phyloP scores from a whole-genome alignment of 2,888 invertebrate species.

The Chymomyza caudatula region DNA sequence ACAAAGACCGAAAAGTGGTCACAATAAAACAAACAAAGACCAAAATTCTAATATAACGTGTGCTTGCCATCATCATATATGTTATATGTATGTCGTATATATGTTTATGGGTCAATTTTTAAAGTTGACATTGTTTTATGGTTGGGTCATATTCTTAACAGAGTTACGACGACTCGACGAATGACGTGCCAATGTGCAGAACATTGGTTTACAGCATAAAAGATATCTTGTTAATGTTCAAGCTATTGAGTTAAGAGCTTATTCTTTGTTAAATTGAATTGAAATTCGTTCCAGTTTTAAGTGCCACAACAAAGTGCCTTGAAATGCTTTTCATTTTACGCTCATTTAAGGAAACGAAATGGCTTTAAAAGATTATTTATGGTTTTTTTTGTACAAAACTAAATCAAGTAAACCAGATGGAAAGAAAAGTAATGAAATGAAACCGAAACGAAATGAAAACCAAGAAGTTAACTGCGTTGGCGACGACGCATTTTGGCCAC shows the following conservation, averaged over 20 bases:
- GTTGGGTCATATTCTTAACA: not conserved
- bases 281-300: conserved; percentile 11
- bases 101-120: conserved; percentile 39
- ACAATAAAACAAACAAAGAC: not conserved
- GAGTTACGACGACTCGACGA: conserved; percentile 5
- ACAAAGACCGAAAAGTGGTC: not conserved
- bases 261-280: not conserved
- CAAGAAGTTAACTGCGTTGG: not conserved
- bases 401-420: not conserved
- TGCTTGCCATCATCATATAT: not conserved
- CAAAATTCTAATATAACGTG: not conserved
- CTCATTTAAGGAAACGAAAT: conserved; percentile 20
- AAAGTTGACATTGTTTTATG: conserved; percentile 26
- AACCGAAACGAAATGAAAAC: not conserved
- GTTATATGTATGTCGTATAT: not conserved
- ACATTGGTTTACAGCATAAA: not conserved
- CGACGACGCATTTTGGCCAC: conserved; percentile 36
- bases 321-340: conserved; percentile 49
- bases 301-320: conserved; percentile 25
- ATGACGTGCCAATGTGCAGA: conserved; percentile 8
- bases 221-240: not conserved
- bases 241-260: not conserved
- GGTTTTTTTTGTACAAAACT: conserved; percentile 8
- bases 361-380: conserved; percentile 21
- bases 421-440: not conserved